These are phyloP conservation scores for Aleiodes sp. DNA, from an alignment of 1,140 invertebrate species.

Conservation along the genomic window DNA sequence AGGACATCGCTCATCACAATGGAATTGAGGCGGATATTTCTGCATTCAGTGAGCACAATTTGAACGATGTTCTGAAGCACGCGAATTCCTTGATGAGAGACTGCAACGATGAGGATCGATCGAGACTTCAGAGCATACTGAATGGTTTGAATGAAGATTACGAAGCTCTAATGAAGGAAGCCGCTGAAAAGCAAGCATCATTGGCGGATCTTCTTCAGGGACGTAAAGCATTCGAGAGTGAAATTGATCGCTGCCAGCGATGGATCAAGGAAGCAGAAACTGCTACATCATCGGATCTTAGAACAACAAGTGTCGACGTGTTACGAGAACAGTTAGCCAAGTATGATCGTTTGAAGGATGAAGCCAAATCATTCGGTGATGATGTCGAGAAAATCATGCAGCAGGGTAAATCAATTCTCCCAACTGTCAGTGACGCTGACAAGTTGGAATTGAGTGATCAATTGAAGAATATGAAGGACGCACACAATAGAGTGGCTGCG, in stretches of 20 bases:
- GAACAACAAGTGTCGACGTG: conserved; percentile 79
- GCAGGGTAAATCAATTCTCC: conserved; percentile 81
- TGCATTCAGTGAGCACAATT: conserved; percentile 78
- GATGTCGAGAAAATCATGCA: conserved; percentile 79
- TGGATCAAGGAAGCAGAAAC: conserved; percentile 91
- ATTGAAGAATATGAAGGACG: conserved; percentile 79
- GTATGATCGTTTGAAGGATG: conserved; percentile 81
- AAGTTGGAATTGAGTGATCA: conserved; percentile 82
- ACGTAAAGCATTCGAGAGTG: conserved; percentile 81
- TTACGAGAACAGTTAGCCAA: conserved; percentile 86
- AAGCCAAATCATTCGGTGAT: conserved; percentile 75
- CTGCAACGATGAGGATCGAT: conserved; percentile 78
- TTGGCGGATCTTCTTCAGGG: conserved; percentile 78
- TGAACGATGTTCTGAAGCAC: conserved; percentile 80
- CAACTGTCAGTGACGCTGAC: conserved; percentile 85
- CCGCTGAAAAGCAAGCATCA: conserved; percentile 77
- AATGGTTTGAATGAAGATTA: conserved; percentile 77
- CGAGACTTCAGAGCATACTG: conserved; percentile 72
- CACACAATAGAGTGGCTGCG: conserved; percentile 76
- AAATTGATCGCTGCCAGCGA: conserved; percentile 80
- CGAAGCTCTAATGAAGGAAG: conserved; percentile 75
- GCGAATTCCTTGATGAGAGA: conserved; percentile 81
- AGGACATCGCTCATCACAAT: conserved; percentile 79
- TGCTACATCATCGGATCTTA: conserved; percentile 80
- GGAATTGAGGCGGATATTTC: conserved; percentile 79